A percentile compares a stretch with the other conserved stretches of the same genome.
phyloP scores from a whole-genome alignment of 1,140 invertebrate genomes.

The Atta texana region DNA sequence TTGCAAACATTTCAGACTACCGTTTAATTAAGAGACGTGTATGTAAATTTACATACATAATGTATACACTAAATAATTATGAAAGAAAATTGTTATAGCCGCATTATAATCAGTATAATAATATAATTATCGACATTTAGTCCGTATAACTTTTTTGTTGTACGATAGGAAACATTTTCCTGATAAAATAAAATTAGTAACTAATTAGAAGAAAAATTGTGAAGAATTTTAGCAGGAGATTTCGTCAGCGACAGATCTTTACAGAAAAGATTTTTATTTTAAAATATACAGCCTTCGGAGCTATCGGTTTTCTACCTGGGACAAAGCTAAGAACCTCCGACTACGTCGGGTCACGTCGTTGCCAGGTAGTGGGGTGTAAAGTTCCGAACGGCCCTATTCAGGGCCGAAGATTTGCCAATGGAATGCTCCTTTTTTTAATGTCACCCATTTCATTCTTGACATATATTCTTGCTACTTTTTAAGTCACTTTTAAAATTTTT shows the following conservation, averaged over 20 bases:
- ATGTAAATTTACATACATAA: not conserved
- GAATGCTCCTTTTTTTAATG: slow-evolving; percentile 41
- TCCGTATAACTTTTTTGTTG: not conserved
- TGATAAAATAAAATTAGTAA: not conserved
- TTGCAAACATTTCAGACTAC: not conserved
- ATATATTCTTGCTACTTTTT: slow-evolving; percentile 44
- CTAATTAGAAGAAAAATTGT: not conserved
- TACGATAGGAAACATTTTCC: not conserved
- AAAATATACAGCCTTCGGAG: not conserved
- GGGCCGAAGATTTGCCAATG: slow-evolving; percentile 50
- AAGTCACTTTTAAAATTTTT: not conserved
- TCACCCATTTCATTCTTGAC: slow-evolving; percentile 3
- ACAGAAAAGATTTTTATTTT: slow-evolving; percentile 18
- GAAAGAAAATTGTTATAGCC: not conserved
- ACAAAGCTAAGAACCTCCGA: slow-evolving; percentile 18
- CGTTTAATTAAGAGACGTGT: not conserved
- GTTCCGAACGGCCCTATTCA: slow-evolving; percentile 60
- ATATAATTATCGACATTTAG: not conserved
- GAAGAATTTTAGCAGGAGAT: not conserved
- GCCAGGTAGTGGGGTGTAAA: slow-evolving; percentile 23
- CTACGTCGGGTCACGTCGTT: slow-evolving; percentile 19
- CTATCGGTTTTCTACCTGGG: slow-evolving; percentile 56
- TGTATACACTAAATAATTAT: not conserved
- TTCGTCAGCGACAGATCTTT: not conserved
- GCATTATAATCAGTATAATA: not conserved